Percentiles rank a stretch among this genome's conserved stretches.
Evolutionary conservation across 2,888 invertebrate species (phyloP).

Genomic region (Epistrophella euchroma): DNA sequence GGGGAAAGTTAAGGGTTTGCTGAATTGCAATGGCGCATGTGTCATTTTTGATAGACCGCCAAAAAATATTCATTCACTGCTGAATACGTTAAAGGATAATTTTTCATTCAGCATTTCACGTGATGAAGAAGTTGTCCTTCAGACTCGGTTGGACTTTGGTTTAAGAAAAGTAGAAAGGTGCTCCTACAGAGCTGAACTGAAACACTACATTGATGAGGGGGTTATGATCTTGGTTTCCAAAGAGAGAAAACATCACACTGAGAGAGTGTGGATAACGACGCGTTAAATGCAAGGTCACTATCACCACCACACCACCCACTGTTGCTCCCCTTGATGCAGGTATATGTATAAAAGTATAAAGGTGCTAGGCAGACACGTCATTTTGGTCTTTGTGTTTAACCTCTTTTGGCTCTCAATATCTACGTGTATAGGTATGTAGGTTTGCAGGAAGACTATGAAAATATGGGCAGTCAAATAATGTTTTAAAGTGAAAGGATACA

Average conservation of each 20-base stretch:
- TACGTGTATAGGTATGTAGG: neutral
- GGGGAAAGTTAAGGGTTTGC: conserved; percentile 51
- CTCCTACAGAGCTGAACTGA: neutral
- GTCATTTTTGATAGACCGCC: conserved; percentile 48
- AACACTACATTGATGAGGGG: neutral
- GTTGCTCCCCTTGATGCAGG: conserved; percentile 9
- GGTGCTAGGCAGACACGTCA: conserved; percentile 68
- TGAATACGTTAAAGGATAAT: conserved; percentile 18
- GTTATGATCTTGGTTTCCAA: neutral
- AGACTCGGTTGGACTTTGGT: conserved; percentile 63
- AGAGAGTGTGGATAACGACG: conserved; percentile 32
- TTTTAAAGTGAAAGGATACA: conserved; percentile 32
- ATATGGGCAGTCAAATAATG: conserved; percentile 39
- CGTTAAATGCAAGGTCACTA: conserved; percentile 65
- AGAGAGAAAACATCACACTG: neutral
- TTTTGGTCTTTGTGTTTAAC: conserved; percentile 67
- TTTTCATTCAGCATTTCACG: conserved; percentile 55
- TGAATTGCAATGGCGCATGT: conserved; percentile 55
- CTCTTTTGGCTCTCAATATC: conserved; percentile 47
- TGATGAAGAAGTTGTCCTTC: conserved; percentile 65
- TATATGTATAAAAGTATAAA: neutral
- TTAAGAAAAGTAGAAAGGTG: neutral
- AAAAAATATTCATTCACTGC: conserved; percentile 52
- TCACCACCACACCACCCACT: conserved; percentile 18
- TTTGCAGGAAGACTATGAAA: conserved; percentile 26